phyloP scores from a whole-genome alignment of 2,888 invertebrate genomes.

The Lacanobia wlatinum region DNA sequence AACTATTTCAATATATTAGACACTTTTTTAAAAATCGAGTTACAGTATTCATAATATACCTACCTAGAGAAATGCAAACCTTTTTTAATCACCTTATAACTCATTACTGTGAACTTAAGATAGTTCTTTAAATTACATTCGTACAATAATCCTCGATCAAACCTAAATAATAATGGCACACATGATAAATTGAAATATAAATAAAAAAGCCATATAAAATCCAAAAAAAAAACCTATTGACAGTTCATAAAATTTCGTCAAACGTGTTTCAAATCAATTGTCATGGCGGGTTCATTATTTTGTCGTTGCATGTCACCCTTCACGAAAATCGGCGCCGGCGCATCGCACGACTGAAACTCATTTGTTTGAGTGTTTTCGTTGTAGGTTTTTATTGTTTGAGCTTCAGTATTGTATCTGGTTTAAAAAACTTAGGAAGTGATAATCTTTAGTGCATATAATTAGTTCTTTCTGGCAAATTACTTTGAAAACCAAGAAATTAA shows the following conservation, averaged over 20 bases:
- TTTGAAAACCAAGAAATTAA: no score
- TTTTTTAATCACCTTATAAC: background rate
- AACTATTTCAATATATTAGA: background rate
- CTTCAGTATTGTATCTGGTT: background rate
- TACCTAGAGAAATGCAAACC: background rate
- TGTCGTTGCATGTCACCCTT: conserved; percentile 38
- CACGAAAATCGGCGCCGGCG: conserved; percentile 52
- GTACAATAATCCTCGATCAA: no score
- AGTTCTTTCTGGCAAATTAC: background rate
- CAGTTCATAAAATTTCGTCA: conserved; percentile 41
- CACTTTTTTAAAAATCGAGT: background rate
- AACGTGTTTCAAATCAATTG: conserved; percentile 62
- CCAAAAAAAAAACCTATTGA: conserved; percentile 36
- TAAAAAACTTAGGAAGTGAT: no score
- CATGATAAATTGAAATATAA: background rate
- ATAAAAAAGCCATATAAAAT: background rate
- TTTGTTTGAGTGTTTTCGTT: conserved; percentile 23
- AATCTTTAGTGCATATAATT: background rate
- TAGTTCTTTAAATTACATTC: background rate
- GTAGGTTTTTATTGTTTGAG: background rate
- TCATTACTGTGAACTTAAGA: background rate
- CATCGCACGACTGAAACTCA: conserved; percentile 45
- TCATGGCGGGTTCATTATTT: conserved; percentile 58
- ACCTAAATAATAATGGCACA: background rate
- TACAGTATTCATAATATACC: background rate